phyloP scores from a whole-genome alignment of 2,888 invertebrate species.

The Papilio protenor region DNA sequence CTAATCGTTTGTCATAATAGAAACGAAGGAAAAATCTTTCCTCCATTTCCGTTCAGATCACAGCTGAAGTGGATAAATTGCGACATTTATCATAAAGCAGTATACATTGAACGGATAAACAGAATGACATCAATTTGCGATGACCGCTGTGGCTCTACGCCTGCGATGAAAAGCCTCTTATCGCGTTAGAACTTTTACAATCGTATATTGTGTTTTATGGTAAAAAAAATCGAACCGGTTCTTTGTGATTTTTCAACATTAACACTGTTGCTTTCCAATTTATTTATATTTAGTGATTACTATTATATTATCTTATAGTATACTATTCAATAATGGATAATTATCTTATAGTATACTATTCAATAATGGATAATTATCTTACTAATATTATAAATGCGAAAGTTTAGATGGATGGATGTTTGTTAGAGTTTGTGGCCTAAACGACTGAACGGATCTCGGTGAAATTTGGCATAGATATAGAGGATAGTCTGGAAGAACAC shows the following conservation, averaged over 20 bases:
- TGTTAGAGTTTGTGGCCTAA: too few relatives aligned
- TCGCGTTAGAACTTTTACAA: slow-evolving; percentile 20
- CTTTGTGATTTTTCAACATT: background rate
- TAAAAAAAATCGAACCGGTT: background rate
- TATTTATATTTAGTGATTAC: too few relatives aligned
- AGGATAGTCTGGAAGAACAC: too few relatives aligned
- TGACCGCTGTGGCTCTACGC: slow-evolving; percentile 37
- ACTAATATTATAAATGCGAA: too few relatives aligned
- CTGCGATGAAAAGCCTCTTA: slow-evolving; percentile 36
- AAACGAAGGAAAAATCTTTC: slow-evolving; percentile 37
- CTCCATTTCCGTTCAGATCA: slow-evolving; percentile 36
- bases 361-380: too few relatives aligned
- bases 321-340: too few relatives aligned
- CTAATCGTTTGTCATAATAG: slow-evolving; percentile 16
- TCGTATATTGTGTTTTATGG: slow-evolving; percentile 15
- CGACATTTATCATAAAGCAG: slow-evolving; percentile 39
- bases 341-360: too few relatives aligned
- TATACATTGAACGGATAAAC: slow-evolving; percentile 42
- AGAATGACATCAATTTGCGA: slow-evolving; percentile 41
- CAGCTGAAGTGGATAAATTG: slow-evolving; percentile 41
- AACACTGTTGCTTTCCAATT: background rate
- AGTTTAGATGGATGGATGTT: too few relatives aligned
- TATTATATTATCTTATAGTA: too few relatives aligned
- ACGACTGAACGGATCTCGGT: too few relatives aligned
- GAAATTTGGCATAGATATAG: too few relatives aligned